Evolutionary conservation across 2,113 vertebrate genomes (phyloP).

Genomic region (Aepyceros melampus): DNA sequence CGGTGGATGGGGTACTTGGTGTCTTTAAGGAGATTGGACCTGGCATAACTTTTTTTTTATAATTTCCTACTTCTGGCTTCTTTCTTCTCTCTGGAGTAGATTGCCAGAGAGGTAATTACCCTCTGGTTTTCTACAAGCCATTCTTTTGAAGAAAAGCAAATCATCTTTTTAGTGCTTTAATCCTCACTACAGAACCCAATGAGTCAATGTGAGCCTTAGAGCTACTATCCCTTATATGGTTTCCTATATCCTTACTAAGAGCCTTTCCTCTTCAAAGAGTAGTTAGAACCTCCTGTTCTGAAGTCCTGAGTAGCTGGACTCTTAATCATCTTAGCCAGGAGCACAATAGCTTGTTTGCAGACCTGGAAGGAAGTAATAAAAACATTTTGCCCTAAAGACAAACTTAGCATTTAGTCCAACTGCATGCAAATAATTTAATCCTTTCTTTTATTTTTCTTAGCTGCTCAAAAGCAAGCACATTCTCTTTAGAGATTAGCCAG

Average conservation of each 20-base stretch:
- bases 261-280: constrained; percentile 27
- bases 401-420: constrained; percentile 57
- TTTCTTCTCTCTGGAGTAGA: neutral
- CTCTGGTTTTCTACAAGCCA: neutral
- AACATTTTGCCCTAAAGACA: constrained; percentile 59
- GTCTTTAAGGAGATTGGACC: neutral
- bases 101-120: neutral
- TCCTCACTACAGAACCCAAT: neutral
- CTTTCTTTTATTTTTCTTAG: constrained; percentile 63
- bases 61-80: neutral
- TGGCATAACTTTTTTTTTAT: neutral
- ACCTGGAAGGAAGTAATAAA: constrained; percentile 44
- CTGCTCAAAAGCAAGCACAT: constrained; percentile 48
- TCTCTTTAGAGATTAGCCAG: constrained; percentile 70
- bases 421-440: constrained; percentile 69
- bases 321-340: constrained; percentile 62
- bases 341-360: constrained; percentile 51
- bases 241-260: constrained; percentile 5
- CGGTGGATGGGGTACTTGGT: neutral
- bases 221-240: neutral
- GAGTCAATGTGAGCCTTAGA: neutral
- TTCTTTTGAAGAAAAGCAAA: constrained; percentile 29
- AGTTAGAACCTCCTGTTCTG: constrained; percentile 1
- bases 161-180: neutral
- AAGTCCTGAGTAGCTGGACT: neutral